These are phyloP conservation scores for Augochlora pura DNA, from an alignment of 1,140 invertebrate species.

Conservation along the genomic window DNA sequence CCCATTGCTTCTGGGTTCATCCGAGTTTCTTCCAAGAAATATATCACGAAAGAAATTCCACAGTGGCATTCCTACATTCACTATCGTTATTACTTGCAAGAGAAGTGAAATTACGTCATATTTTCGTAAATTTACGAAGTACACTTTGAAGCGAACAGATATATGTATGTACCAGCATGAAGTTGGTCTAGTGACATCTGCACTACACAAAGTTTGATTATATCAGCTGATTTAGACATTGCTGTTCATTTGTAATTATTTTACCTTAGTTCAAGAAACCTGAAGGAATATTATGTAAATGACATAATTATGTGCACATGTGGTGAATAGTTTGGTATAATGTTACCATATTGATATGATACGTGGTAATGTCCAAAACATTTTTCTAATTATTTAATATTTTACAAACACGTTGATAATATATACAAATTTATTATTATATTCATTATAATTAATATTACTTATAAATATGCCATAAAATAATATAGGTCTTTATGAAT, in stretches of 20 bases:
- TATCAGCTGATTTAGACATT: not conserved
- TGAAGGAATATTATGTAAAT: not conserved
- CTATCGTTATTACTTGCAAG: not conserved
- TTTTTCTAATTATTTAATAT: not conserved
- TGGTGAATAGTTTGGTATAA: not conserved
- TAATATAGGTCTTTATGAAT: not conserved
- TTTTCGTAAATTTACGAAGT: not conserved
- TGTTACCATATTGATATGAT: not conserved
- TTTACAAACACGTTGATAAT: not conserved
- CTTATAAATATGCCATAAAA: not conserved
- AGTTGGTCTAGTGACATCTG: not conserved
- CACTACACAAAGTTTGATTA: not conserved
- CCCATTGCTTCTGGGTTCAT: constrained; percentile 45
- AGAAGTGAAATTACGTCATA: constrained; percentile 51
- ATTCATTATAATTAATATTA: not conserved
- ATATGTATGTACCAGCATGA: not conserved
- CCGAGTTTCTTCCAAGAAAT: constrained; percentile 39
- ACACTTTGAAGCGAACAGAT: not conserved
- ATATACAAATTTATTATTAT: not conserved
- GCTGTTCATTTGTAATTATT: not conserved
- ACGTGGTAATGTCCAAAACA: not conserved
- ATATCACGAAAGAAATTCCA: constrained; percentile 68
- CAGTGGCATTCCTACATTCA: constrained; percentile 58
- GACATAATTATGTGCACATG: not conserved
- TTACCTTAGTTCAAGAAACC: not conserved